Conservation (phyloP, 2,888 invertebrate genomes). For the Ypsolopha scabrella region DNA sequence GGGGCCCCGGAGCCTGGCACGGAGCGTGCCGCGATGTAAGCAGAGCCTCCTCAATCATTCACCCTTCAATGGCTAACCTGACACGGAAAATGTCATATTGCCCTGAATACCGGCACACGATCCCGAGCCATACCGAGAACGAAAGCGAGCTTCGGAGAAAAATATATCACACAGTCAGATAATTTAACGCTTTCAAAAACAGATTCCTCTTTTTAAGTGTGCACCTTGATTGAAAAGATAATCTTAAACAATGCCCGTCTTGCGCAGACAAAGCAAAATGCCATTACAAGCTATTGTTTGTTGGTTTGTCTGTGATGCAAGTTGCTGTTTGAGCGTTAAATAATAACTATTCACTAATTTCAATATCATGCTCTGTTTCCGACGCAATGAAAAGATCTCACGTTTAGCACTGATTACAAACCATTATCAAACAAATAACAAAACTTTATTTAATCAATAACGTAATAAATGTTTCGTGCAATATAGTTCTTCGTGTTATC, state of each 20-base stretch:
- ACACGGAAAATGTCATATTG: conserved; percentile 30
- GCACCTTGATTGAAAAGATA: conserved; percentile 26
- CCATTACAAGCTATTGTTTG: conserved; percentile 56
- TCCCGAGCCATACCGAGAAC: too few species aligned
- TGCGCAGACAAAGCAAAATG: conserved; percentile 45
- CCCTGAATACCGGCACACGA: neutral
- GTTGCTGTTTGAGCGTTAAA: conserved; percentile 31
- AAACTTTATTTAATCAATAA: too few species aligned
- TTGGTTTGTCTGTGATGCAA: conserved; percentile 45
- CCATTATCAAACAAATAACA: neutral
- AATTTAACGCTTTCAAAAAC: conserved; percentile 3
- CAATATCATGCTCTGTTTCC: conserved; percentile 17
- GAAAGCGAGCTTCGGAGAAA: too few species aligned
- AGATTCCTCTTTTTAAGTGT: conserved; percentile 2
- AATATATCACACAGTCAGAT: neutral
- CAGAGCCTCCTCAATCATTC: conserved; percentile 42
- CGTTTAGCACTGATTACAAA: conserved; percentile 5
- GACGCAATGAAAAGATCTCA: conserved; percentile 9
- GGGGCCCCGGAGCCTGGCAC: conserved; percentile 56
- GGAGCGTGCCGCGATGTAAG: conserved; percentile 37
- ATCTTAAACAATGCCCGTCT: conserved; percentile 43
- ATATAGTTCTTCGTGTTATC: too few species aligned
- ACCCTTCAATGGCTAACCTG: conserved; percentile 28
- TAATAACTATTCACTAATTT: conserved; percentile 20
- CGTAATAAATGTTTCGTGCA: too few species aligned